Conservation (phyloP, 2,113 vertebrate species). For the Gobiocypris rarus region DNA sequence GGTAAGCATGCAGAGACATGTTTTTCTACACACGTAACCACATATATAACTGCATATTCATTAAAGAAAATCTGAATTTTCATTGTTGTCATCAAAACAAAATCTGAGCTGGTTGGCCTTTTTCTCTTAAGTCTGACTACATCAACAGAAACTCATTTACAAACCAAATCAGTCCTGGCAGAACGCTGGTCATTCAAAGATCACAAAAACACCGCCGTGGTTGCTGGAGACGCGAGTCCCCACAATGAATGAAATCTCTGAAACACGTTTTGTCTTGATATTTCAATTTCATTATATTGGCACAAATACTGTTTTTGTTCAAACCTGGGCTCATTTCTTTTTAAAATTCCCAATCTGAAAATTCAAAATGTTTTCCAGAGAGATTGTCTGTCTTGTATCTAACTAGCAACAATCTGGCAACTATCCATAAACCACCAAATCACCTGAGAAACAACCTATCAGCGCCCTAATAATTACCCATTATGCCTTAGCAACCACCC, state of each 20-base stretch:
- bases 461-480: neutral
- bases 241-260: neutral
- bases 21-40: neutral
- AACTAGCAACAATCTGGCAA: no score
- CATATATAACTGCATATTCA: slow-evolving; percentile 6
- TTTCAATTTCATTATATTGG: neutral
- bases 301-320: neutral
- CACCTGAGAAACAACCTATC: neutral
- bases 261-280: neutral
- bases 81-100: slow-evolving; percentile 33
- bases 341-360: neutral
- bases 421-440: neutral
- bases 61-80: neutral
- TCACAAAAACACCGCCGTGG: neutral
- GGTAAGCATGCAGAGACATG: slow-evolving; percentile 1
- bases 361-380: neutral
- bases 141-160: slow-evolving; percentile 43
- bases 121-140: slow-evolving; percentile 20
- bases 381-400: no score
- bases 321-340: neutral
- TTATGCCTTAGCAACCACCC: neutral
- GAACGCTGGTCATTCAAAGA: neutral
- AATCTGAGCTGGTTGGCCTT: slow-evolving; percentile 46
- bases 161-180: slow-evolving; percentile 39
- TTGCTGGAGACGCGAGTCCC: neutral